Conservation (phyloP, 1,140 invertebrate genomes). For the Rhopalosiphum maidis region DNA sequence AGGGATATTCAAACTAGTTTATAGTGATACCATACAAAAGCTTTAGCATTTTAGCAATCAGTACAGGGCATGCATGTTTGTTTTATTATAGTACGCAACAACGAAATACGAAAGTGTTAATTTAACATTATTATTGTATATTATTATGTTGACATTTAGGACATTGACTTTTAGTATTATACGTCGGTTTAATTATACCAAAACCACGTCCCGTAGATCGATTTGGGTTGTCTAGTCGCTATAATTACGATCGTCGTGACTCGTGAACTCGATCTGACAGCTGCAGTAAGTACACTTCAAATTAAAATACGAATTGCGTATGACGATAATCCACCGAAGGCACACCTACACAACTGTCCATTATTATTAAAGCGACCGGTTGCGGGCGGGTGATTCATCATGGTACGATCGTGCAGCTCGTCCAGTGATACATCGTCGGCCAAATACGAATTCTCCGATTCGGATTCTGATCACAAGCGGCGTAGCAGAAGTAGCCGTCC, state of each 20-base stretch:
- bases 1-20: too few relatives aligned
- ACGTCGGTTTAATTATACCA: neutral
- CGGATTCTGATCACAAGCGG: conserved; percentile 19
- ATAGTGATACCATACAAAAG: too few relatives aligned
- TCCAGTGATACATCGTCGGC: neutral
- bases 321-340: neutral
- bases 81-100: too few relatives aligned
- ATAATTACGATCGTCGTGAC: neutral
- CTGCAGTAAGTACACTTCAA: conserved; percentile 3
- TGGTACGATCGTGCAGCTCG: conserved; percentile 8
- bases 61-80: too few relatives aligned
- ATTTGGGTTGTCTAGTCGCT: neutral
- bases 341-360: neutral
- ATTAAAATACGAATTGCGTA: neutral
- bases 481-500: neutral
- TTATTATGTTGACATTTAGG: neutral
- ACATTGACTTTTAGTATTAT: neutral
- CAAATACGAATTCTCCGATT: conserved; percentile 24
- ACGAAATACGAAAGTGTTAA: too few relatives aligned
- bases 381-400: neutral
- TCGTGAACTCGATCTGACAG: neutral
- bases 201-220: neutral
- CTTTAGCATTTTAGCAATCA: too few relatives aligned
- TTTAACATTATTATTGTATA: too few relatives aligned
- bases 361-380: conserved; percentile 15